phyloP scores from a whole-genome alignment of 64 coral and sea anemone genomes.

The Dendrophyllia cribrosa region DNA sequence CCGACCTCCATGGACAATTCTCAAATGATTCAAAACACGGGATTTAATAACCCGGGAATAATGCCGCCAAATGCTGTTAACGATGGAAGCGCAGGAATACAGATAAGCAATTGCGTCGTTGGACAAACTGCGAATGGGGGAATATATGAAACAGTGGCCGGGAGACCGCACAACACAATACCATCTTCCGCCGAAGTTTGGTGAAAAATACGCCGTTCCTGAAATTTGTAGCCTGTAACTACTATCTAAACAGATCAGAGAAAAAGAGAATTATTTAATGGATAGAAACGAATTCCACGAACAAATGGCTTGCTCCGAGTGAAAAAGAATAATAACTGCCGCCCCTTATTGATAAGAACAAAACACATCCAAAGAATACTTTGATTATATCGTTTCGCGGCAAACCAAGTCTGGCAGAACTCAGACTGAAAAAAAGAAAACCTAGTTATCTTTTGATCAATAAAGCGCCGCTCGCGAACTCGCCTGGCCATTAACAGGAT shows the following conservation, averaged over 20 bases:
- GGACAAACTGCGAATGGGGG: constrained; percentile 27
- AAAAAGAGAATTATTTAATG: constrained; percentile 41
- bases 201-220: neutral
- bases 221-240: neutral
- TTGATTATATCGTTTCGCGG: constrained; percentile 12
- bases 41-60: constrained; percentile 30
- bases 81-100: constrained; percentile 28
- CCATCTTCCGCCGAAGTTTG: constrained; percentile 35
- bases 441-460: constrained; percentile 42
- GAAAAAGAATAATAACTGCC: neutral
- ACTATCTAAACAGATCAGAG: neutral
- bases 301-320: neutral
- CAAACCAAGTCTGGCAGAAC: constrained; percentile 13
- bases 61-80: constrained; percentile 28
- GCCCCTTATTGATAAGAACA: neutral
- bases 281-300: neutral
- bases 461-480: constrained; percentile 12
- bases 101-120: constrained; percentile 28
- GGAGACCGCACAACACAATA: constrained; percentile 22
- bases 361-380: neutral
- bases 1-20: constrained; percentile 7
- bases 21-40: constrained; percentile 55
- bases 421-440: constrained; percentile 6
- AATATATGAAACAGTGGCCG: neutral
- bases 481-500: constrained; percentile 38